phyloP scores from a whole-genome alignment of 2,888 invertebrate species.

The Aspidiotus rigidus region DNA sequence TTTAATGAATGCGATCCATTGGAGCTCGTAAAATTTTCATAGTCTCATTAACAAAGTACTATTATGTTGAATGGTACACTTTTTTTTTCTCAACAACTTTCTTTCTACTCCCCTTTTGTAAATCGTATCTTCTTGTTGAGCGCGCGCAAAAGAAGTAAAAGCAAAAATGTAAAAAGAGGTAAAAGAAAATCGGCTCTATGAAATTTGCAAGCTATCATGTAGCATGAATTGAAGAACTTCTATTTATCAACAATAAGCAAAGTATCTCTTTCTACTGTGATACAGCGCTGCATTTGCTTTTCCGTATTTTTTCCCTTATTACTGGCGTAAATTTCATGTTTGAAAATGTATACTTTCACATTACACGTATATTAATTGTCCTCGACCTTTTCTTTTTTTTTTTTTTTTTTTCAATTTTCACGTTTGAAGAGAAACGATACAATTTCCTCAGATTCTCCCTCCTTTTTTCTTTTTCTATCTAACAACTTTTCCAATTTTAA shows the following conservation, averaged over 20 bases:
- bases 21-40: background rate
- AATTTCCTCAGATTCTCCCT: background rate
- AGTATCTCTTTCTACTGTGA: background rate
- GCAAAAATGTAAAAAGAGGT: background rate
- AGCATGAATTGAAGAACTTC: background rate
- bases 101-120: no score
- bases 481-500: no score
- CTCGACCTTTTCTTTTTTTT: background rate
- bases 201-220: background rate
- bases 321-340: no score
- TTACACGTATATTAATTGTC: background rate
- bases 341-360: no score
- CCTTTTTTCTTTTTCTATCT: background rate
- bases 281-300: background rate
- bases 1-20: no score
- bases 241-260: background rate
- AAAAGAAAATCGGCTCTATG: background rate
- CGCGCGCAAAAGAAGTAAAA: background rate
- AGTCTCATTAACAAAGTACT: slow-evolving; percentile 2
- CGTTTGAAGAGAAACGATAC: background rate
- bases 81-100: background rate
- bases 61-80: background rate
- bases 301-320: background rate
- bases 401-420: background rate
- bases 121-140: background rate